phyloP scores from a whole-genome alignment of 2,888 invertebrate species.

The Clusia tigrina region DNA sequence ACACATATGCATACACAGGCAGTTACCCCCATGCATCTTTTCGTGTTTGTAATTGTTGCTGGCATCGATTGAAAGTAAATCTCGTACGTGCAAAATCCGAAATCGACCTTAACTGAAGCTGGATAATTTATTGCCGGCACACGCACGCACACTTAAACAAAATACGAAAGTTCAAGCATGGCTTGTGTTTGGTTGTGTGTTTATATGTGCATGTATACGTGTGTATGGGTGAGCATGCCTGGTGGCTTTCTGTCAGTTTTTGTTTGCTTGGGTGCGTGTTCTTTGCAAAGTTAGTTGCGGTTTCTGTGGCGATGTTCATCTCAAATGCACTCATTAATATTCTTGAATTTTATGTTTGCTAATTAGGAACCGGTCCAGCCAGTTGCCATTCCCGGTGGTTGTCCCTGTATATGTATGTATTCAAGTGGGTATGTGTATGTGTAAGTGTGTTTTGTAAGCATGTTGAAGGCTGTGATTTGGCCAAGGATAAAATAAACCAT shows the following conservation, averaged over 20 bases:
- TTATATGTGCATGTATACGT: background rate
- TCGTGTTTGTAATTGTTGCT: background rate
- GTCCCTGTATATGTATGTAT: no score
- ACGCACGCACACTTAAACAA: background rate
- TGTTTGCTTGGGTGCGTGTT: background rate
- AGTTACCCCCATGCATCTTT: background rate
- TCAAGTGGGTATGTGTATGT: no score
- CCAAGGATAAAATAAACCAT: no score
- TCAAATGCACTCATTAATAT: background rate
- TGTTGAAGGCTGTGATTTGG: no score
- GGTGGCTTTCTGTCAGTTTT: background rate
- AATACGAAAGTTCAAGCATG: background rate
- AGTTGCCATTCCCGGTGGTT: no score
- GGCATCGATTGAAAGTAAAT: background rate
- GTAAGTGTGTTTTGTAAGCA: no score
- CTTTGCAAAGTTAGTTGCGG: no score
- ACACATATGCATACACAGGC: background rate
- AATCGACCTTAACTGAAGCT: background rate
- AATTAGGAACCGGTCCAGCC: constrained; percentile 1
- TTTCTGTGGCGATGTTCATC: background rate
- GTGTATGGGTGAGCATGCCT: background rate
- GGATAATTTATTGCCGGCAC: background rate
- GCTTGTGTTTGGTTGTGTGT: background rate
- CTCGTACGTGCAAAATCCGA: background rate
- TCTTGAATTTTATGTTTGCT: constrained; percentile 2